Conservation (phyloP, 2,113 vertebrate species). For the Phrynosoma platyrhinos region DNA sequence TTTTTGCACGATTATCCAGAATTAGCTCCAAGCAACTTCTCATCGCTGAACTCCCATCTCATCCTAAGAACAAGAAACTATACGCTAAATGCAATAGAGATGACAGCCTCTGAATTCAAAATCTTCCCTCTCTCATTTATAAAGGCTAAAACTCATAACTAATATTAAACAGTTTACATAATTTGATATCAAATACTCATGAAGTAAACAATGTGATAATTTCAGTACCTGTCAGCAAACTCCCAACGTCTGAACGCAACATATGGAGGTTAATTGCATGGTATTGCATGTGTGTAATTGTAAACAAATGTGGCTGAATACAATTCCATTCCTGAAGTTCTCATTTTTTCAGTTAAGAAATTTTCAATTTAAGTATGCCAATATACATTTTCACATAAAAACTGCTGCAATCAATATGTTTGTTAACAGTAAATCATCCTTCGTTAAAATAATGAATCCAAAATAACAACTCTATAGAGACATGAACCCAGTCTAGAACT, state of each 20-base stretch:
- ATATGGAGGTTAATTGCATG: not conserved
- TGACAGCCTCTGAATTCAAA: not conserved
- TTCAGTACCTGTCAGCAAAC: not conserved
- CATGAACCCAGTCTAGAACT: constrained; percentile 72
- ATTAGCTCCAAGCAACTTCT: not conserved
- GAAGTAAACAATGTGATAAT: not conserved
- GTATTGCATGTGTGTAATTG: not conserved
- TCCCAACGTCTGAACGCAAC: not conserved
- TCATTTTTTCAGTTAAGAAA: not conserved
- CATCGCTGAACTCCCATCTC: not conserved
- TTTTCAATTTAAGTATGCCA: not conserved
- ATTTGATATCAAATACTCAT: constrained; percentile 19
- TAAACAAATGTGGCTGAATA: not conserved
- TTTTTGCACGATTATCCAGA: not conserved
- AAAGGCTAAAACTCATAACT: not conserved
- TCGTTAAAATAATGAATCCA: not conserved
- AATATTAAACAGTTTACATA: not conserved
- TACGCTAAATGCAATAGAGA: not conserved
- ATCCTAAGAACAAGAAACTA: not conserved
- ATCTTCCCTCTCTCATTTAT: not conserved
- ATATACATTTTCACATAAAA: not conserved
- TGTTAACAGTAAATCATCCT: not conserved
- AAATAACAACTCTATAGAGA: constrained; percentile 57
- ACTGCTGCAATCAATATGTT: not conserved
- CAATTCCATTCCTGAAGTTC: not conserved